Conservation (phyloP, 2,797 vertebrate species). For the Rhinogobio ventralis region DNA sequence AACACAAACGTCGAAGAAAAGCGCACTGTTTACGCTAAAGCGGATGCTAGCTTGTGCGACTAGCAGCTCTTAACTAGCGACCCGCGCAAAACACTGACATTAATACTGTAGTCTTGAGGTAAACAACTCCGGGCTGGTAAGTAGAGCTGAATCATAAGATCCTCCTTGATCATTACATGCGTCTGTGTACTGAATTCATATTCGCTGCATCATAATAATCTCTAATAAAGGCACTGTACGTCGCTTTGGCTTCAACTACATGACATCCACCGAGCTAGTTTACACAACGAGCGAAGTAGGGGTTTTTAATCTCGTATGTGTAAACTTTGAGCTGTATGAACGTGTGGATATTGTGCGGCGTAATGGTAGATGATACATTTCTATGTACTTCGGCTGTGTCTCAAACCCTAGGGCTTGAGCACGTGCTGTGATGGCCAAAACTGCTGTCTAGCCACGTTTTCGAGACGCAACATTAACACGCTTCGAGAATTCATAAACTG, state of each 20-base stretch:
- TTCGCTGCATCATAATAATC: background rate
- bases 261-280: background rate
- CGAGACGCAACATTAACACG: background rate
- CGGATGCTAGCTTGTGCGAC: slow-evolving; percentile 24
- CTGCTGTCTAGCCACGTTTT: background rate
- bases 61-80: background rate
- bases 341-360: too few species aligned
- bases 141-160: too few species aligned
- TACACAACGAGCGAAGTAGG: background rate
- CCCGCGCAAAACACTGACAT: background rate
- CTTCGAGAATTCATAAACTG: background rate
- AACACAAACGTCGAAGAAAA: background rate
- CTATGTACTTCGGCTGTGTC: background rate
- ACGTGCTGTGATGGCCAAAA: background rate
- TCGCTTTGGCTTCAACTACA: too few species aligned
- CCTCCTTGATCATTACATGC: background rate
- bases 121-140: background rate
- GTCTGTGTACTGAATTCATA: background rate
- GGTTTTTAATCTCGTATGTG: background rate
- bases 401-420: background rate
- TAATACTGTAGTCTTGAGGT: too few species aligned
- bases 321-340: background rate
- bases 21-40: slow-evolving; percentile 13
- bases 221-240: background rate
- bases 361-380: background rate